These are phyloP conservation scores for Xestia ashworthii DNA, from an alignment of 2,888 invertebrate species.

Conservation along the genomic window DNA sequence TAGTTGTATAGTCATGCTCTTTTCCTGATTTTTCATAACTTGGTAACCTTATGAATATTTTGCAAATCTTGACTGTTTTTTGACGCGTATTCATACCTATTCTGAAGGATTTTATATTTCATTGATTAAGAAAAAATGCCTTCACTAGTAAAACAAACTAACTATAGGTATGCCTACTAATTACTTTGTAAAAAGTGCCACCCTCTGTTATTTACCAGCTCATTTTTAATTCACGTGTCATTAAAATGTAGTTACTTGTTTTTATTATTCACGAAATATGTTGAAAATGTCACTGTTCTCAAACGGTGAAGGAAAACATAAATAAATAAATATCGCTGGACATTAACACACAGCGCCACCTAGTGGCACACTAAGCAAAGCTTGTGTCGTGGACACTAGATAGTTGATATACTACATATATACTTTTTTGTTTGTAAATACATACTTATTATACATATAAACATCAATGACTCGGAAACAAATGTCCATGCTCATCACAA, in stretches of 20 bases:
- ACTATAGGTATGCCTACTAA: not conserved
- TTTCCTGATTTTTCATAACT: too few relatives aligned
- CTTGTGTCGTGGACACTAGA: too few relatives aligned
- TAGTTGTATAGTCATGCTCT: not conserved
- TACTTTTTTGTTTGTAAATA: too few relatives aligned
- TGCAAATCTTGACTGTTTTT: not conserved
- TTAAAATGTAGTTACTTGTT: not conserved
- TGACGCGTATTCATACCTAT: not conserved
- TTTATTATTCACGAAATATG: not conserved
- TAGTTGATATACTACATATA: too few relatives aligned
- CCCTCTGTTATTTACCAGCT: not conserved
- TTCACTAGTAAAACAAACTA: not conserved
- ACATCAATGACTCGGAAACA: too few relatives aligned
- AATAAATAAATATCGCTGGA: too few relatives aligned
- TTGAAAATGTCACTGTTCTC: not conserved
- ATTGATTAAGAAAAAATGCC: not conserved
- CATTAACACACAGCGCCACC: too few relatives aligned
- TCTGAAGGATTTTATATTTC: not conserved
- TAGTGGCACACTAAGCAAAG: too few relatives aligned
- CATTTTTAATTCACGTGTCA: not conserved
- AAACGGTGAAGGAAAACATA: not conserved
- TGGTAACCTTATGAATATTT: not conserved
- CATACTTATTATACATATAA: too few relatives aligned
- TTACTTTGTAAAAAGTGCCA: not conserved
- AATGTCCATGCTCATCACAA: too few relatives aligned